A percentile compares a stretch with the other conserved stretches of the same genome.
Conservation (phyloP, 2,888 invertebrate species). For the Standfussiana lucernea region DNA sequence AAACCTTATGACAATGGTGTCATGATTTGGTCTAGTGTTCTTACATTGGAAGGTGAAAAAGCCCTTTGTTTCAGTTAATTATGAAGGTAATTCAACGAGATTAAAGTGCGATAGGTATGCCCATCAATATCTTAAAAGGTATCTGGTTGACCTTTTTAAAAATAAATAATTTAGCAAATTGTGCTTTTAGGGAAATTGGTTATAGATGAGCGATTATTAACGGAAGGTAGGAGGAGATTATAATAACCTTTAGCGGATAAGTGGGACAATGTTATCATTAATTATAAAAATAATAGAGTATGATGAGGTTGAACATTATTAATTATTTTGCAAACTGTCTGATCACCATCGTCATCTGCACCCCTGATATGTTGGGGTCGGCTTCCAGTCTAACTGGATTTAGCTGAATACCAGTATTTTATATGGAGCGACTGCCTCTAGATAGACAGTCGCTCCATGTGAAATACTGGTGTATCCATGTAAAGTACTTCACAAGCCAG, state of each 20-base stretch:
- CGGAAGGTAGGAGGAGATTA: neutral
- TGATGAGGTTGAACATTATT: neutral
- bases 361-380: neutral
- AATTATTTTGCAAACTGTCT: neutral
- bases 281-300: neutral
- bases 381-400: neutral
- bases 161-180: constrained; percentile 31
- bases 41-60: neutral
- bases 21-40: neutral
- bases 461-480: too few species aligned
- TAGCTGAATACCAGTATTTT: neutral
- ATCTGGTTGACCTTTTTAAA: constrained; percentile 13
- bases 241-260: neutral
- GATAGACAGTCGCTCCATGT: too few species aligned
- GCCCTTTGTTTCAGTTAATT: neutral
- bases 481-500: too few species aligned
- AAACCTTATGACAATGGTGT: neutral
- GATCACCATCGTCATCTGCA: neutral
- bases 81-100: constrained; percentile 2
- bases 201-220: constrained; percentile 18
- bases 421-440: too few species aligned
- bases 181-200: constrained; percentile 37
- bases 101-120: neutral
- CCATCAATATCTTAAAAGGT: neutral
- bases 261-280: neutral